Evolutionary conservation across 2,113 vertebrate species (phyloP), one percentile per base, ranked within the genome.

Genomic region (Varanus salvator): DNA sequence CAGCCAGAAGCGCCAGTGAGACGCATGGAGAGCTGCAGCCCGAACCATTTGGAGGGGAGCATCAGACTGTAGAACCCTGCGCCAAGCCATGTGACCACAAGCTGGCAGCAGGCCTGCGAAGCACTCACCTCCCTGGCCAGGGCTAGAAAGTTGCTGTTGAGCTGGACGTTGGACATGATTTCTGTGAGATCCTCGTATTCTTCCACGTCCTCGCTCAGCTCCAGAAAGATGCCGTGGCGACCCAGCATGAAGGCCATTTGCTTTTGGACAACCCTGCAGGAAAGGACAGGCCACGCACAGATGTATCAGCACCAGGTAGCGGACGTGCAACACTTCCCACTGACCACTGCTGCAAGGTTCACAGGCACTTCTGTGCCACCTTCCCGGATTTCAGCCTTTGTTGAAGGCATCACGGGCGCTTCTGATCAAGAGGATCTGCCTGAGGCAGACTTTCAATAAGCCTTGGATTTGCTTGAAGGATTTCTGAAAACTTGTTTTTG

Each of bases 91-190:
- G 1, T 44, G 38, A 44, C 38, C 23, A 54, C 21, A 1, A 76
- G 7, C 31, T 44, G 38, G 27, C 1, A 27, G 48, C 25, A 23
- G n/a, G 54, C 52, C 38, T 29, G 2, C 1, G 31, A 74, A 52
- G 72, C 29, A 90, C 96, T 95, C 92, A 99, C 99, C 98, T 99
- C 99, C 96, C 99, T 97, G 84, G 99, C 99, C 91, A 99, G 95
- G 4, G 99, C 98, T 93, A 99, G 94, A 94, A 99, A 99, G 95
- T 99, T 99, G 95, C 99, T 99, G 94, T 99, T 99, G 92, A 99
- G 98, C 95, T 99, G 99, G 29, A 99, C 99, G 0, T 99, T 99
- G 84, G 99, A 99, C 99, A 99, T 99, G 91, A 99, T 99, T 96
- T 99, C 99, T 0, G 99, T 99, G 94, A 99, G 95, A 95, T 99